Conservation (phyloP, 2,113 vertebrate species). For the Genyomyrus donnyi region DNA sequence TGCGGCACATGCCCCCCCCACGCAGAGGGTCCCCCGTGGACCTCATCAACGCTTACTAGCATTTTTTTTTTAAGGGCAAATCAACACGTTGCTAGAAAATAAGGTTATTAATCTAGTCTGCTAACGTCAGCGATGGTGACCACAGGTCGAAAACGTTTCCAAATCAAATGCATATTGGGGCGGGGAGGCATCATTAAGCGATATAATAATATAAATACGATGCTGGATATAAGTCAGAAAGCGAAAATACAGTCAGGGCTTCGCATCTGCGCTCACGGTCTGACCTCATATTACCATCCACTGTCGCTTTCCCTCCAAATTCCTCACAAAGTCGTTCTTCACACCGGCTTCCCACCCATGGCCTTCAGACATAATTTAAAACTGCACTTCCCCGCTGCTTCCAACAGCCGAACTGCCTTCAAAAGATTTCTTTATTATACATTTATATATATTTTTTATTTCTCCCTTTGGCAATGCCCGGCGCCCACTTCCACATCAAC, state of each 20-base stretch:
- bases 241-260: neutral
- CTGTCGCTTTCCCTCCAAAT: neutral
- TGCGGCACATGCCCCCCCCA: neutral
- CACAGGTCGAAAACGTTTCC: neutral
- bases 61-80: neutral
- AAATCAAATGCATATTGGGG: neutral
- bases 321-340: neutral
- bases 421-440: neutral
- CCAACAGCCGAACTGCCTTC: neutral
- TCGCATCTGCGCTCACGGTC: neutral
- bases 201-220: neutral
- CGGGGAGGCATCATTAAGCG: neutral
- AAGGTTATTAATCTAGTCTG: neutral
- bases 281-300: neutral
- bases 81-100: neutral
- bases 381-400: neutral
- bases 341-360: neutral
- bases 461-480: neutral
- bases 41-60: neutral
- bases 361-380: constrained; percentile 5
- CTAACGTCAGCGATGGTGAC: neutral
- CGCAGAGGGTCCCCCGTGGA: neutral
- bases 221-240: neutral
- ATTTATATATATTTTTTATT: neutral
- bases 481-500: neutral